Evolutionary conservation across 2,888 invertebrate genomes (phyloP).

Genomic region (Abscondita cerata): DNA sequence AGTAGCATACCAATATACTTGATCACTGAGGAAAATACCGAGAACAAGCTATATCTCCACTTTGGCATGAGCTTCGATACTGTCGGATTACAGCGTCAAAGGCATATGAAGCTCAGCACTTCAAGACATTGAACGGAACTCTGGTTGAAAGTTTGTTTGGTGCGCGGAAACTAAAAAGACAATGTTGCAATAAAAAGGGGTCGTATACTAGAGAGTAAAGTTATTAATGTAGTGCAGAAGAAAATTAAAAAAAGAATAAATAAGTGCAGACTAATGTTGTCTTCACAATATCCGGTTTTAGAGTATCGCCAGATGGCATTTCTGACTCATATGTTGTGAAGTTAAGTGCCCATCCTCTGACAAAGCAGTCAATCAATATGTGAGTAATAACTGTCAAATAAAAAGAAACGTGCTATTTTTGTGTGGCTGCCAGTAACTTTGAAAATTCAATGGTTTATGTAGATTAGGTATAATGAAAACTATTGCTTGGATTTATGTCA

Average conservation of each 20-base stretch:
- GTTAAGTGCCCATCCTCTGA: not conserved
- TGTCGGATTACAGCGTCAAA: no score
- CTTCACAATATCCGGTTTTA: no score
- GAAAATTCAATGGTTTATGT: not conserved
- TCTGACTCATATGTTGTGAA: not conserved
- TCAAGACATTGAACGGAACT: no score
- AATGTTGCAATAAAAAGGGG: not conserved
- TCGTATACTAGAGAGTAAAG: not conserved
- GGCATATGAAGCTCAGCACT: no score
- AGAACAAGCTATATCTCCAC: not conserved
- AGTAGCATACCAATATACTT: no score
- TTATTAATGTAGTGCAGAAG: no score
- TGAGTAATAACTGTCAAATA: not conserved
- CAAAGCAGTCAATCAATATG: no score
- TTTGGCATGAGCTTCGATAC: no score
- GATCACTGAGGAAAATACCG: not conserved
- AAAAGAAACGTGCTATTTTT: not conserved
- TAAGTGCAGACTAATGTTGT: no score
- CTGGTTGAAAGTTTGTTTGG: not conserved
- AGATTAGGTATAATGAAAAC: not conserved
- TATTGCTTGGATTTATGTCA: no score
- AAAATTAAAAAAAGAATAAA: no score
- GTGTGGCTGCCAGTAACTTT: not conserved
- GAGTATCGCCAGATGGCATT: not conserved
- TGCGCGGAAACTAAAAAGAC: not conserved